Evolutionary conservation across 2,888 invertebrate genomes (phyloP).

Genomic region (Cantharis rustica): DNA sequence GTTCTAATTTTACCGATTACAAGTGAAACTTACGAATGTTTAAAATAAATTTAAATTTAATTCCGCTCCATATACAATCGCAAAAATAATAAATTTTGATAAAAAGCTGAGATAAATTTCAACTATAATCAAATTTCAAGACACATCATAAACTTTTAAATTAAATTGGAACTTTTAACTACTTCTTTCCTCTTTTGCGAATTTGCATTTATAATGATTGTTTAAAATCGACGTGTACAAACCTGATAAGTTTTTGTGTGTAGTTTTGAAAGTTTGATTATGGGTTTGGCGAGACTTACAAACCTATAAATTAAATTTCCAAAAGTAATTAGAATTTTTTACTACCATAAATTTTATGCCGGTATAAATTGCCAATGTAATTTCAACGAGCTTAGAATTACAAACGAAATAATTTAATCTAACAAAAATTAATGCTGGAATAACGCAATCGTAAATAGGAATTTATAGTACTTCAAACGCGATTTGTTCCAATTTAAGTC

Average conservation of each 20-base stretch:
- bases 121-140: not conserved
- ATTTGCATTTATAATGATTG: constrained; percentile 11
- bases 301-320: not conserved
- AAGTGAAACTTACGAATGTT: not conserved
- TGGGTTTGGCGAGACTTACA: not conserved
- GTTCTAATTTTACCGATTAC: not conserved
- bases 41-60: not conserved
- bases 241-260: not conserved
- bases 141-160: constrained; percentile 5
- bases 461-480: not conserved
- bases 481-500: not conserved
- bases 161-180: constrained; percentile 8
- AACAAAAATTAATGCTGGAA: not conserved
- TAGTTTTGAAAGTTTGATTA: not conserved
- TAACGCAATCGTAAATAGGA: not conserved
- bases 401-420: not conserved
- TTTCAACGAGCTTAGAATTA: not conserved
- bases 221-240: constrained; percentile 4
- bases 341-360: not conserved
- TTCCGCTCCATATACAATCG: not conserved
- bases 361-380: not conserved
- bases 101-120: not conserved
- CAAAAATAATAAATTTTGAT: not conserved
- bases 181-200: not conserved
- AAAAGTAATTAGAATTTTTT: not conserved